phyloP scores from a whole-genome alignment of 1,140 invertebrate species.

The Zaprionus taronus region DNA sequence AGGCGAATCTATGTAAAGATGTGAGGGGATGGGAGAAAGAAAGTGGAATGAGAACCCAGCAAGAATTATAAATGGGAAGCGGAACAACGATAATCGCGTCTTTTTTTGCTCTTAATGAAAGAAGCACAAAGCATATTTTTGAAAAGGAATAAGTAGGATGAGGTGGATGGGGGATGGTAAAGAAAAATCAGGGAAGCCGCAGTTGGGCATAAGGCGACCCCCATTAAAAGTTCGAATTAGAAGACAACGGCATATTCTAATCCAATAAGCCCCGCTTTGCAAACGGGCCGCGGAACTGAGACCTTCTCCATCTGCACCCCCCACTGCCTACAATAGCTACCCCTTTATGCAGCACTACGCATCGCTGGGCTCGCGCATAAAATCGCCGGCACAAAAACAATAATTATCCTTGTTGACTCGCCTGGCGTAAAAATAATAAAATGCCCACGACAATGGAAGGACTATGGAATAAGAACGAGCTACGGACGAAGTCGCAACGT shows the following conservation, averaged over 20 bases:
- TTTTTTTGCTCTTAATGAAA: slow-evolving; percentile 25
- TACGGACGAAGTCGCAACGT: slow-evolving; percentile 9
- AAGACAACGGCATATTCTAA: slow-evolving; percentile 56
- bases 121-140: slow-evolving; percentile 9
- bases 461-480: slow-evolving; percentile 17
- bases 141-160: neutral
- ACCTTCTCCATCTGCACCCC: slow-evolving; percentile 2
- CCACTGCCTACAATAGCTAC: slow-evolving; percentile 49
- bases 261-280: slow-evolving; percentile 60
- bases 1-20: slow-evolving; percentile 1
- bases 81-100: slow-evolving; percentile 67
- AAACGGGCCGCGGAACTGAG: slow-evolving; percentile 6
- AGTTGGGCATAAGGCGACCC: slow-evolving; percentile 38
- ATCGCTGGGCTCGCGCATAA: slow-evolving; percentile 61
- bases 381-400: slow-evolving; percentile 55
- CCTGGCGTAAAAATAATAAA: slow-evolving; percentile 67
- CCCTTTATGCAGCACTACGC: slow-evolving; percentile 62
- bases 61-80: slow-evolving; percentile 45
- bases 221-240: slow-evolving; percentile 50
- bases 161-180: neutral
- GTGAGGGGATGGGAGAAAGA: neutral
- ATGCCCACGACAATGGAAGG: slow-evolving; percentile 46
- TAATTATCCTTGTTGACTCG: slow-evolving; percentile 75
- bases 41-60: slow-evolving; percentile 6
- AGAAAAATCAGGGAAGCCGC: slow-evolving; percentile 33